These are phyloP conservation scores for Scaeva pyrastri DNA, from an alignment of 2,888 invertebrate genomes.

Conservation along the genomic window DNA sequence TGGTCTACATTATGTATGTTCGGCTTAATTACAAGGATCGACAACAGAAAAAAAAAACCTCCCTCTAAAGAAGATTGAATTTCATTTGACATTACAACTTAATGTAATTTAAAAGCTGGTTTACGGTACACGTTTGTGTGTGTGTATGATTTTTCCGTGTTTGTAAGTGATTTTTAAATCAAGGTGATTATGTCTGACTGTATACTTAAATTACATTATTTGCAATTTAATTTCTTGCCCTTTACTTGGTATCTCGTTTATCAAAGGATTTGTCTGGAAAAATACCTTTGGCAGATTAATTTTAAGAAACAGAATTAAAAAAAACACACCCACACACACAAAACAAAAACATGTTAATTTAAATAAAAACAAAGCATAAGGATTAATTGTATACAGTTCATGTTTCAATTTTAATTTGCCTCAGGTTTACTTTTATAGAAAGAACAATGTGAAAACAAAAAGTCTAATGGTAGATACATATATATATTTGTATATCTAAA, in stretches of 20 bases:
- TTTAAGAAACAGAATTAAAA: too few relatives aligned
- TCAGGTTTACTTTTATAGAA: background rate
- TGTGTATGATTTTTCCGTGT: too few relatives aligned
- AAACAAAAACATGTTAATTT: slow-evolving; percentile 4
- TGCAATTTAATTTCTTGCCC: background rate
- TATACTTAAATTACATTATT: slow-evolving; percentile 18
- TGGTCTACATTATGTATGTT: background rate
- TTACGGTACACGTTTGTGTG: background rate
- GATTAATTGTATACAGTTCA: slow-evolving; percentile 17
- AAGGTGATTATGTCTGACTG: slow-evolving; percentile 14
- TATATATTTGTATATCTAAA: too few relatives aligned
- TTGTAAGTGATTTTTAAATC: slow-evolving; percentile 10
- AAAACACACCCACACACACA: background rate
- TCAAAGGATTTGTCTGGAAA: slow-evolving; percentile 26
- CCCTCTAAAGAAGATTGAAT: slow-evolving; percentile 6
- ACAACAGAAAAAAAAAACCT: background rate
- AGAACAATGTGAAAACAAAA: background rate
- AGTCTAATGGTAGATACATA: background rate
- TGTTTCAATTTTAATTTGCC: background rate
- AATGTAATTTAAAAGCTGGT: background rate
- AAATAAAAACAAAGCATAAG: slow-evolving; percentile 1
- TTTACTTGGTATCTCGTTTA: background rate
- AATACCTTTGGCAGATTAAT: background rate
- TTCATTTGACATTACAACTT: slow-evolving; percentile 7
- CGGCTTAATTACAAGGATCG: background rate